phyloP scores from a whole-genome alignment of 2,888 invertebrate genomes.

The Pollenia angustigena region DNA sequence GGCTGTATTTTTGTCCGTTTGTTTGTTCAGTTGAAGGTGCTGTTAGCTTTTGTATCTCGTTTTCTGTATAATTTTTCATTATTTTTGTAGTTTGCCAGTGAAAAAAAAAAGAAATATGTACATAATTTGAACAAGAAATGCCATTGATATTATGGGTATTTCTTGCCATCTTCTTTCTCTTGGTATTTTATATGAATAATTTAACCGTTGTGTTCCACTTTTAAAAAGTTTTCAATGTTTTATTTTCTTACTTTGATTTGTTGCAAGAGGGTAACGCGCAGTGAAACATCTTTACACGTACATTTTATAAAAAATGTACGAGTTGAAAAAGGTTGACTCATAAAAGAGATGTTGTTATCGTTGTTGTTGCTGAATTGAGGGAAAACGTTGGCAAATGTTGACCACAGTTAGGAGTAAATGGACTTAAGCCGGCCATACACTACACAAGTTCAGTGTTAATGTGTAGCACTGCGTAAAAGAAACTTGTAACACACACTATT shows the following conservation, averaged over 20 bases:
- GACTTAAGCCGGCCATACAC: too few relatives aligned
- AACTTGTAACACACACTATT: too few relatives aligned
- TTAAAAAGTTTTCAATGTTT: conserved; percentile 40
- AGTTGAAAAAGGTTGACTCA: conserved; percentile 36
- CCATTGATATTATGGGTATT: conserved; percentile 61
- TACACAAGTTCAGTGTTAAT: too few relatives aligned
- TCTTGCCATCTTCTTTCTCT: conserved; percentile 41
- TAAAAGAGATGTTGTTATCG: neutral
- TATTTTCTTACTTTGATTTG: conserved; percentile 28
- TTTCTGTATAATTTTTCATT: conserved; percentile 45
- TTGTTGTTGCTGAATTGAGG: neutral
- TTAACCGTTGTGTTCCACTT: conserved; percentile 70
- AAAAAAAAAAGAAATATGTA: conserved; percentile 9
- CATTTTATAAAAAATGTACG: conserved; percentile 27
- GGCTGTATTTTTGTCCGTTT: neutral
- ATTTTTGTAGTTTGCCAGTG: conserved; percentile 48
- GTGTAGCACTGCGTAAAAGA: too few relatives aligned
- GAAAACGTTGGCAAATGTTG: conserved; percentile 4
- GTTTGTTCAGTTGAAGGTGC: conserved; percentile 27
- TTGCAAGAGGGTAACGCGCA: conserved; percentile 1
- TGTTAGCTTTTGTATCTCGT: conserved; percentile 51
- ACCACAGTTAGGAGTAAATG: neutral
- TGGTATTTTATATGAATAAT: conserved; percentile 46
- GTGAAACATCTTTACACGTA: conserved; percentile 32
- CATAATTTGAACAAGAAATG: conserved; percentile 19